Evolutionary conservation across 2,113 vertebrate genomes (phyloP).

Genomic region (Syrmaticus mikado): DNA sequence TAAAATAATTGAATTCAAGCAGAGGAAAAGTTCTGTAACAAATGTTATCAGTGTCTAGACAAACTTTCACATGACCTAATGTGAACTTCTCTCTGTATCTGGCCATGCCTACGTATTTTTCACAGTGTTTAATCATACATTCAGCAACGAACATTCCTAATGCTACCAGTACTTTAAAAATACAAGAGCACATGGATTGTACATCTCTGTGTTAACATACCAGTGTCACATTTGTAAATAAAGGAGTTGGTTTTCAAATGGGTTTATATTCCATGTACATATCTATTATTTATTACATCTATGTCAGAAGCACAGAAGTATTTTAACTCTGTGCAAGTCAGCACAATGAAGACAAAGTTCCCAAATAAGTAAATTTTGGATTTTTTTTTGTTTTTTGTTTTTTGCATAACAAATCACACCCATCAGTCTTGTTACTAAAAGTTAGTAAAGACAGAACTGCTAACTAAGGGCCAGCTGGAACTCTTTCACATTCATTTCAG

Average conservation of each 20-base stretch:
- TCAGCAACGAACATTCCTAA: slow-evolving; percentile 23
- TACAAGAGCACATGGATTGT: background rate
- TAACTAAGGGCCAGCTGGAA: background rate
- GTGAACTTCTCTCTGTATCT: slow-evolving; percentile 16
- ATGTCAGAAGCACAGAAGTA: background rate
- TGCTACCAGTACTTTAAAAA: background rate
- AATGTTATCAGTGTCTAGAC: slow-evolving; percentile 1
- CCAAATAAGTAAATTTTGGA: background rate
- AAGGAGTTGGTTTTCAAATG: background rate
- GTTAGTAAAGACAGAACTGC: background rate
- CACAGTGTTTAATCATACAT: background rate
- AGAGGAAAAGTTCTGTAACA: background rate
- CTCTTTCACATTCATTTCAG: background rate
- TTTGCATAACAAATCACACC: background rate
- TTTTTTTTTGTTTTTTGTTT: background rate
- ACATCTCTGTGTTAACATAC: slow-evolving; percentile 10
- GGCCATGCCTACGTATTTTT: background rate
- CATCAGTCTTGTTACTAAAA: background rate
- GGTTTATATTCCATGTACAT: background rate
- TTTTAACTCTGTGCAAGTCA: background rate
- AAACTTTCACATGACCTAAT: slow-evolving; percentile 42
- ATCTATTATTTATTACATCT: background rate
- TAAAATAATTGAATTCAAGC: slow-evolving; percentile 7
- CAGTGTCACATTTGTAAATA: slow-evolving; percentile 7
- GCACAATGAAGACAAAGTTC: background rate